Conservation (phyloP, 2,113 vertebrate species). For the Lamprologus tigripictilis region DNA sequence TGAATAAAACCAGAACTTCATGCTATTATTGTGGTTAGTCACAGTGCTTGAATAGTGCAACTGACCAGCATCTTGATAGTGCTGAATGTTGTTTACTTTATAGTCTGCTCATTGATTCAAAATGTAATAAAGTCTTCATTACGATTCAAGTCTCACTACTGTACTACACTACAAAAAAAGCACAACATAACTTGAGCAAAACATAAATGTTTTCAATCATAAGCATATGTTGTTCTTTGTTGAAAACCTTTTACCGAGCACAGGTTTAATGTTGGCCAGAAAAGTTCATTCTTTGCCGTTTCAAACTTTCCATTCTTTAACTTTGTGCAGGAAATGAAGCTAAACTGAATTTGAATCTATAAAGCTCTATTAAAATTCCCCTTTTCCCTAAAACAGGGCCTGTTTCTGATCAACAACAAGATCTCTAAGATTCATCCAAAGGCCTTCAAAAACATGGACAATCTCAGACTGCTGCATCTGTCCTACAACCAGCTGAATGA, state of each 20-base stretch:
- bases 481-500: constrained; percentile 90
- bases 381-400: constrained; percentile 67
- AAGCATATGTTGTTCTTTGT: not conserved
- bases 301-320: not conserved
- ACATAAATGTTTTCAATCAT: not conserved
- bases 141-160: not conserved
- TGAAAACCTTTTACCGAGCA: not conserved
- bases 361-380: not conserved
- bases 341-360: not conserved
- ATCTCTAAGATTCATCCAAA: constrained; percentile 91
- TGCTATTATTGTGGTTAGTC: not conserved
- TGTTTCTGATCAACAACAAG: constrained; percentile 95
- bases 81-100: not conserved
- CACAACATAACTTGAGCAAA: not conserved
- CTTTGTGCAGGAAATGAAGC: not conserved
- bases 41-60: not conserved
- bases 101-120: not conserved
- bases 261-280: not conserved
- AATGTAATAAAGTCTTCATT: not conserved
- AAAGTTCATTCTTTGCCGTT: not conserved
- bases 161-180: not conserved
- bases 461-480: constrained; percentile 83
- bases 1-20: not conserved
- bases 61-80: not conserved
- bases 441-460: constrained; percentile 83